Conservation (phyloP, 2,797 vertebrate species). For the Decapterus maruadsi region DNA sequence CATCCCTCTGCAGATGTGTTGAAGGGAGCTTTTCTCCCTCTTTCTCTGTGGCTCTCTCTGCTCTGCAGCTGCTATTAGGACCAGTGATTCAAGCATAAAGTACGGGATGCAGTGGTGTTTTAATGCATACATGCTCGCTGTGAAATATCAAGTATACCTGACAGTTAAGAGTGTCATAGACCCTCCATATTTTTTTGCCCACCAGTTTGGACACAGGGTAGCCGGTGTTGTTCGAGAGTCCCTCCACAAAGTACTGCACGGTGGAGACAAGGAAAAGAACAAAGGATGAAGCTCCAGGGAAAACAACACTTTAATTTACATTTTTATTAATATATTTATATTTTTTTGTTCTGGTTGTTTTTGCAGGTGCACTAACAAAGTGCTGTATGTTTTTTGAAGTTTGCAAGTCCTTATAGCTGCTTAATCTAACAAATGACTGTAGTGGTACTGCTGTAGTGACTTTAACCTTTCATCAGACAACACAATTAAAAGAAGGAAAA, state of each 20-base stretch:
- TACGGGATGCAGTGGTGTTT: constrained; percentile 11
- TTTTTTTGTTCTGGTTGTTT: background rate
- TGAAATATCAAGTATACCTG: constrained; percentile 83
- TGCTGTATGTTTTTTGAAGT: background rate
- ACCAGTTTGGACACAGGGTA: constrained; percentile 83
- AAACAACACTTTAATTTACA: background rate
- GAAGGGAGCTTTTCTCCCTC: constrained; percentile 23
- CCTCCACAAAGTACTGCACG: constrained; percentile 86
- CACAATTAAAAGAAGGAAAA: constrained; percentile 12
- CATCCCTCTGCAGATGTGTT: constrained; percentile 34
- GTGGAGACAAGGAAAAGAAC: constrained; percentile 13
- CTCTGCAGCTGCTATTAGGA: constrained; percentile 32
- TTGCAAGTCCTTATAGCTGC: background rate
- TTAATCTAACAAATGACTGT: background rate
- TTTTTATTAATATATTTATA: constrained; percentile 13
- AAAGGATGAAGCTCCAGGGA: background rate
- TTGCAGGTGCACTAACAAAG: background rate
- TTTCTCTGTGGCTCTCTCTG: constrained; percentile 24
- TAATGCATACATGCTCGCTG: background rate
- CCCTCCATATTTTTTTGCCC: constrained; percentile 87
- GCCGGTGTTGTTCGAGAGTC: constrained; percentile 87
- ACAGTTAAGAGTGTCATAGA: constrained; percentile 90
- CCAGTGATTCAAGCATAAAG: constrained; percentile 17
- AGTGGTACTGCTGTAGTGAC: background rate
- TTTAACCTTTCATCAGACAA: constrained; percentile 15